Base-by-base conservation (phyloP, 2,113 vertebrate species). In the Tetrax tetrax region DNA sequence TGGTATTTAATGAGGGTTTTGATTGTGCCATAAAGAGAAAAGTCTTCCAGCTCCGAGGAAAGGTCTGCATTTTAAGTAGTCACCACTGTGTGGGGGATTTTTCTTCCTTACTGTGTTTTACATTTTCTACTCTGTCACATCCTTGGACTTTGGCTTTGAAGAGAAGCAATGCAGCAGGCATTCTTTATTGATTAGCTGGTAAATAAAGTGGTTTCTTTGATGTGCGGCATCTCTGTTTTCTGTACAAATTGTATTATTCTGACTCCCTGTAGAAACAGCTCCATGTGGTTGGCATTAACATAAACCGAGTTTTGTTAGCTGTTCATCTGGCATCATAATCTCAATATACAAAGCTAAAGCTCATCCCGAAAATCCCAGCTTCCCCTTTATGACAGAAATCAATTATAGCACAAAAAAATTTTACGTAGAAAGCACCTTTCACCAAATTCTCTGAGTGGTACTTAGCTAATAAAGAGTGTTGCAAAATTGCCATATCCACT, bases 171-270 rank as follows among this genome's bases (percentile, higher is more conserved):
- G 96, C 95, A 96, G 96, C 95, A 97, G 94, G 96, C 97, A 98
- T 97, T 96, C 97, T 97, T 96, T 97, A 98, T 98, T 97, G 97
- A 98, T 98, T 98, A 97, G 95, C 96, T 98, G 95, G 97, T 97
- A 97, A 98, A 97, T 97, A 97, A 97, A 97, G 96, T 95, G 97
- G 97, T 97, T 93, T 92, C 94, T 97, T 98, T 98, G 97, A 98
- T 96, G 97, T 97, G 96, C 87, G 83, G 96, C 97, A 97, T 97
- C 96, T 97, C 95, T 97, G 96, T 94, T 98, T 97, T 97, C 97
- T 97, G 95, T 95, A 97, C 95, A 97, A 98, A 97, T 97, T 97
- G 96, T 94, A 97, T 96, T 97, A 97, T 95, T 97, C 97, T 89
- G 95, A 96, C 95, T 97, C 97, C 97, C 95, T 95, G 95, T 91